Evolutionary conservation across 1,140 invertebrate genomes (phyloP), one percentile per base, ranked within the genome.

Genomic region (Hyles euphorbiae): DNA sequence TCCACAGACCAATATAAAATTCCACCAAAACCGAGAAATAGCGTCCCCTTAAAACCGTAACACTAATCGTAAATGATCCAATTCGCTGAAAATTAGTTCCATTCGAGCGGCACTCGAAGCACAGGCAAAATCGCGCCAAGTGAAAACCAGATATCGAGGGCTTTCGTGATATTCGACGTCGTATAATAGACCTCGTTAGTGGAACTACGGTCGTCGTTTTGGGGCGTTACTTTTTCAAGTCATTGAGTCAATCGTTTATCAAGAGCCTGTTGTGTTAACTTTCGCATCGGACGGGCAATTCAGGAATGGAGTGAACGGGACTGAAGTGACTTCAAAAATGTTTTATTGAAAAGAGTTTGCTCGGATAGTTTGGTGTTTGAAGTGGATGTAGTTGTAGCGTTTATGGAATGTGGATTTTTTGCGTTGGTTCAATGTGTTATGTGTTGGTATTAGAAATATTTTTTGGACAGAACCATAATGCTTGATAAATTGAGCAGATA

Each of bases 181-280:
- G 53, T 64, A 88, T 83, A 85, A 85, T 83, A 82, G 81, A 76
- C 74, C 62, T 80, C 81, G 76, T 85, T 86, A 88, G 75, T 72
- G 62, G 69, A 56, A 72, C 69, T 71, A 67, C 73, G 74, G 67
- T 75, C 66, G 74, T 65, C 75, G 77, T 79, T 82, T 70, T 75
- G 70, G 81, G 79, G 83, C 78, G 82, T 80, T 76, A 78, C 81
- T 85, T 88, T 86, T 85, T 85, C 82, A 80, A 88, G 85, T 88
- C 85, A 88, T 88, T 72, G 78, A 80, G 79, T 85, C 82, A 86
- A 88, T 86, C 85, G 81, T 88, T 88, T 88, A 88, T 88, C 83
- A 88, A 77, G 61, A 68, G 73, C 63, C 78, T 84, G 85, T 83
- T 86, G 81, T 84, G 81, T 83, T 81, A 86, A 86, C 73, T 86